Base-by-base conservation (phyloP, 1,140 invertebrate species). In the Lithobius niger region DNA sequence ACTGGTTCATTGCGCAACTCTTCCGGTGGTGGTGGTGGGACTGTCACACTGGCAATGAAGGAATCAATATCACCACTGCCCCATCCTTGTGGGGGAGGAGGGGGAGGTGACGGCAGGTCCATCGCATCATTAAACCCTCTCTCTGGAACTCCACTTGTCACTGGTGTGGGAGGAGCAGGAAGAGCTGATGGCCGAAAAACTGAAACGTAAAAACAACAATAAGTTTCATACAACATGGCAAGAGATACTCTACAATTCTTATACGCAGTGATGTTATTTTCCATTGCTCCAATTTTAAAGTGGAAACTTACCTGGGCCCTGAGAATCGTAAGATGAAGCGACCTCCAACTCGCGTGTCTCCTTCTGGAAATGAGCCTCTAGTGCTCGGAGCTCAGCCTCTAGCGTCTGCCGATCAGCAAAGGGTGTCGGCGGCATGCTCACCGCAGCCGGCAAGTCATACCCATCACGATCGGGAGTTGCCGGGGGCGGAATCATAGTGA, bases 401-500 rank as follows among this genome's bases (percentile, higher is more conserved):
- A 71, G 55, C 3, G 63, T 65, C 52, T 67, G 59, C 44, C 66
- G 57, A 66, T 83, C 82, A 36, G 82, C 83, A 64, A 86, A 85
- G 3, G 81, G 82, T 40, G 77, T 77, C 15, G 83, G 83, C 1
- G 83, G 82, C 3, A 80, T 72, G 60, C 79, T 82, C 59, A 84
- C 67, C 62, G 78, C 74, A 64, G 82, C 71, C 55, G 74, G 49
- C 42, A 60, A 73, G 49, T 77, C 71, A 48, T 75, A 73, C 67
- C 74, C 71, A 61, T 83, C 81, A 63, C 65, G 53, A 43, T 88
- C 84, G 10, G 85, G 83, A 2, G 84, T 86, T 62, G 82, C 79
- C 0, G 86, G 87, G 4, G 88, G 87, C 51, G 86, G 88, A 66
- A 92, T 80, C 65, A 87, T 77, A 36, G 87, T 90, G 67, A 93